Conservation (phyloP, 2,888 invertebrate species). For the Cantharis lateralis region DNA sequence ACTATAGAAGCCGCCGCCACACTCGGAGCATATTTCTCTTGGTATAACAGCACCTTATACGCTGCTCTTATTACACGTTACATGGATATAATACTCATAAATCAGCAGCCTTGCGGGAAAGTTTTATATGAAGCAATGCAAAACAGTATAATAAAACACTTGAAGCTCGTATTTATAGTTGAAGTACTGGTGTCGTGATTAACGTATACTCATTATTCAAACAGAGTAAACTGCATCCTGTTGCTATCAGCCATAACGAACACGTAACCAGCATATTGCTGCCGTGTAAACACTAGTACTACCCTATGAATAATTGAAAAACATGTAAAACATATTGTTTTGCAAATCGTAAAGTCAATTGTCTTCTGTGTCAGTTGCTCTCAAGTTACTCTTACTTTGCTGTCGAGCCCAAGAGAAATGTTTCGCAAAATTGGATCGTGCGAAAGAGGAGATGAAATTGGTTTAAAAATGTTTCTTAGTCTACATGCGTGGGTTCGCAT, state of each 20-base stretch:
- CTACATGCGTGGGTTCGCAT: slow-evolving; percentile 11
- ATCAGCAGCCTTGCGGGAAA: slow-evolving; percentile 53
- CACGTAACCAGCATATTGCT: slow-evolving; percentile 36
- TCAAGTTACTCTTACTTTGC: slow-evolving; percentile 27
- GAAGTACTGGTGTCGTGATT: slow-evolving; percentile 53
- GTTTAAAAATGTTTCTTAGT: slow-evolving; percentile 23
- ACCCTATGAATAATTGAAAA: slow-evolving; percentile 32
- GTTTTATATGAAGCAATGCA: slow-evolving; percentile 54
- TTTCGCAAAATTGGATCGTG: slow-evolving; percentile 31
- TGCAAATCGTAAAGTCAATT: slow-evolving; percentile 32
- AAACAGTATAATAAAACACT: slow-evolving; percentile 54
- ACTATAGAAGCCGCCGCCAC: slow-evolving; percentile 38
- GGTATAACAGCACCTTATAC: slow-evolving; percentile 47
- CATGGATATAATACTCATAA: slow-evolving; percentile 50
- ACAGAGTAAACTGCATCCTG: slow-evolving; percentile 49
- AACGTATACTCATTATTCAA: slow-evolving; percentile 53
- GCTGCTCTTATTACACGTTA: slow-evolving; percentile 53
- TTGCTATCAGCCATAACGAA: slow-evolving; percentile 46
- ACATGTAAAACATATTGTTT: slow-evolving; percentile 30
- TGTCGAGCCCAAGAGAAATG: slow-evolving; percentile 32
- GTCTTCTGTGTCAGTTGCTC: slow-evolving; percentile 28
- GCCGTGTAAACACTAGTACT: slow-evolving; percentile 27
- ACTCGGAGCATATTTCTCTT: slow-evolving; percentile 47
- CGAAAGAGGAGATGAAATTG: slow-evolving; percentile 28
- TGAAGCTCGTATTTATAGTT: slow-evolving; percentile 54